Base-by-base conservation (phyloP, 2,113 vertebrate species). In the Otolemur garnettii region DNA sequence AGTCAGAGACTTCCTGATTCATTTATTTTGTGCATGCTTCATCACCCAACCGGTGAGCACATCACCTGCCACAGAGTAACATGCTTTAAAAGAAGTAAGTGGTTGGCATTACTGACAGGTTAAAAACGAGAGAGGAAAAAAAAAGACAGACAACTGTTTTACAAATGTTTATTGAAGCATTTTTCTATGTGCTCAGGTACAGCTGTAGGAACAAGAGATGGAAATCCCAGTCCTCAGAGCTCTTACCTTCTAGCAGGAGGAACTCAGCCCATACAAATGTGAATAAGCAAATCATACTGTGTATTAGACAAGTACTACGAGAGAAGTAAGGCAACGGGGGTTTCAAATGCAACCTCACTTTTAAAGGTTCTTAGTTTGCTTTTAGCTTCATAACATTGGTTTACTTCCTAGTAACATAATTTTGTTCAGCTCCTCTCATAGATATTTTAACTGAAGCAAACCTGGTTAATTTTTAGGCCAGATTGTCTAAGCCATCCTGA, bases 401-500 rank as follows among this genome's bases (percentile, higher is more conserved):
- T 35, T 53, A 10, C 9, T 38, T 71, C 62, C 1, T 24, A 11
- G 33, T 53, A 12, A 38, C 13, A 9, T 18, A 7, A 30, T 71
- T 30, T 69, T 18, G 22, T 22, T 24, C 18, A 22, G 0, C 7
- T 11, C 7, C 21, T 71, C 30, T 24, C 26, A 86, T 2, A 10
- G 28, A 6, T 21, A 12, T 35, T 35, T 57, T 57, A 50, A 59
- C 28, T 3, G 22, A 66, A 74, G n/a, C 35, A 22, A 9, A 15
- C 1, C 0, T 0, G 2, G 53, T 3, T 30, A 18, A 42, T 21
- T 55, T 62, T 55, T 7, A 11, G 42, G 21, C 12, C 33, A 12
- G 22, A 1, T 42, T 11, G 2, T 26, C 26, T 12, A 0, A 11
- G 2, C 17, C n/a, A 0, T 14, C 4, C 21, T 22, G n/a, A 15